Base-by-base conservation (phyloP, 1,140 invertebrate genomes). In the Brachionus rubens region DNA sequence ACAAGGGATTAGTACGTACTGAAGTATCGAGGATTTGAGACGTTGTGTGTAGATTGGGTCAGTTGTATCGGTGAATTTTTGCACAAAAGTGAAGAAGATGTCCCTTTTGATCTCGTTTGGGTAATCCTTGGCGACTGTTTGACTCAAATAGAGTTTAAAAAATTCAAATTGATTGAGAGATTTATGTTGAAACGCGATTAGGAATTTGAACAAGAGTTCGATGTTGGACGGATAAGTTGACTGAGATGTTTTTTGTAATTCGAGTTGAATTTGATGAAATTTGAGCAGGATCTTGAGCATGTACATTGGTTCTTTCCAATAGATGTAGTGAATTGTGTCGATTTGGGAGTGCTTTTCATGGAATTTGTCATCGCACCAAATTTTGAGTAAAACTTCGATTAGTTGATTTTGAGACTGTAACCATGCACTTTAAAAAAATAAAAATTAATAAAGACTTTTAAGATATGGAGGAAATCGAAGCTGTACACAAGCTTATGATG, bases 1-100 rank as follows among this genome's bases (percentile, higher is more conserved):
- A 79, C 91, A 93, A 0, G 96, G 96, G 70, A 98, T 95, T n/a
- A 99, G 86, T 26, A 99, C 90, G 78, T 94, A 89, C 79, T 96
- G 93, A 0, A 96, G 83, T 9, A 96, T 91, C 84, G 33, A 52
- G 1, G 48, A 50, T 16, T 68, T 65, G 14, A 72, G 33, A 43
- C 56, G 16, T 54, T 46, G 46, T 10, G 50, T 46, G 21, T 56
- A 75, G 3, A 28, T 47, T 47, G 41, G 1, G 16, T 46, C 26
- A 41, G 47, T 36, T 14, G 46, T 12, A 3, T 48, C 43, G 6
- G 28, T 72, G 43, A 41, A 48, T 56, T 50, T 87, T 77, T 96
- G 90, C 3, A 98, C 93, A 84, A 98, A 97, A 78, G 91, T 89
- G 85, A 96, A 95, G 85, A 99, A 98, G 0, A 94, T 93, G 52